Percentiles rank a stretch among this genome's conserved stretches.
These are phyloP conservation scores for Epirrhoe tristata DNA, from an alignment of 2,888 invertebrate genomes.

Conservation along the genomic window DNA sequence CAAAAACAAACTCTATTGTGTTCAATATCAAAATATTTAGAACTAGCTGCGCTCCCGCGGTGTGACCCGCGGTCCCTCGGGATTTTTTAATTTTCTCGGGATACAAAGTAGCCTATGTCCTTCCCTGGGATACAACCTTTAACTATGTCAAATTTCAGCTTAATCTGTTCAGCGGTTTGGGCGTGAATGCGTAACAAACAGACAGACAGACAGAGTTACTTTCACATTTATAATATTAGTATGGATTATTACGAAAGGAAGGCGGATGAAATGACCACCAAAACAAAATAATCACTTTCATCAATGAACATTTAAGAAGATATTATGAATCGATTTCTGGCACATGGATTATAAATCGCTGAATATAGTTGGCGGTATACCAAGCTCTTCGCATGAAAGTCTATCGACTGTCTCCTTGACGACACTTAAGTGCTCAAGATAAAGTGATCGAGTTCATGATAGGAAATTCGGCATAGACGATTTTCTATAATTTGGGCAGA, in stretches of 20 bases:
- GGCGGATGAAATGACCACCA: background rate
- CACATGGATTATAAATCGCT: background rate
- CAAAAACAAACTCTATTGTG: no score
- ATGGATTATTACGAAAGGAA: background rate
- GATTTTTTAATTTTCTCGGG: no score
- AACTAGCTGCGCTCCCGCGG: no score
- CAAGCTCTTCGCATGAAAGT: slow-evolving; percentile 18
- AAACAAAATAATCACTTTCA: background rate
- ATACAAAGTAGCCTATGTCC: no score
- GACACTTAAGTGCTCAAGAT: slow-evolving; percentile 16
- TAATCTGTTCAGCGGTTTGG: no score
- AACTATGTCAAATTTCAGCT: no score
- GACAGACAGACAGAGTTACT: no score
- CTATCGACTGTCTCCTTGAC: slow-evolving; percentile 13
- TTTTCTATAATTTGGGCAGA: background rate
- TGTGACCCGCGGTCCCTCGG: no score
- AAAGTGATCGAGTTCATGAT: slow-evolving; percentile 16
- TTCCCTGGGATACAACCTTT: no score
- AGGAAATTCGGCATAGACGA: slow-evolving; percentile 18
- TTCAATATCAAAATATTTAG: no score
- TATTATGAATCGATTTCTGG: slow-evolving; percentile 1
- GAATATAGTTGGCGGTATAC: slow-evolving; percentile 8
- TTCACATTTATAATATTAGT: no score
- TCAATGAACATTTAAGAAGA: background rate
- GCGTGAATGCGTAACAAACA: no score